phyloP scores from a whole-genome alignment of 2,797 vertebrate genomes.

The Squalus acanthias region DNA sequence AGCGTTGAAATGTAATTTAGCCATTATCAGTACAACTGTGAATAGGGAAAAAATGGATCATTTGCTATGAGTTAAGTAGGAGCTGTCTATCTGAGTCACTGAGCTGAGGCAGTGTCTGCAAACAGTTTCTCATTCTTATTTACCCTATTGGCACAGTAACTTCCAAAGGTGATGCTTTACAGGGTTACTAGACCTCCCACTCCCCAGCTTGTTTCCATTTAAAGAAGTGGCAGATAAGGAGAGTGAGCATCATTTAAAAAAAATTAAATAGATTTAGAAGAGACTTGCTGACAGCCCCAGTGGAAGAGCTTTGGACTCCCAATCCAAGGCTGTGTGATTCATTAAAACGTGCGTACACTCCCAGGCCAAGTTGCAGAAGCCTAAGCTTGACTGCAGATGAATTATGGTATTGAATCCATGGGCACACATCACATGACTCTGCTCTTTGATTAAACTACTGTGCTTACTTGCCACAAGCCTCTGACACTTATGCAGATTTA shows the following conservation, averaged over 20 bases:
- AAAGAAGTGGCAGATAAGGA: background rate
- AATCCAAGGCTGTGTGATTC: background rate
- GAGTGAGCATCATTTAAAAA: background rate
- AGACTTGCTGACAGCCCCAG: background rate
- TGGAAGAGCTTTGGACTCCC: slow-evolving; percentile 17
- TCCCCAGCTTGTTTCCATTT: background rate
- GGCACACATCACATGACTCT: background rate
- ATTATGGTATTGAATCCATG: background rate
- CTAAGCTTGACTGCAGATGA: background rate
- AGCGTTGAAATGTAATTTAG: slow-evolving; percentile 42
- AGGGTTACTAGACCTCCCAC: background rate
- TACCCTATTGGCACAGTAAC: background rate
- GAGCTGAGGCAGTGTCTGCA: slow-evolving; percentile 46
- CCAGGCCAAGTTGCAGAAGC: background rate
- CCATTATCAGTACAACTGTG: slow-evolving; percentile 43
- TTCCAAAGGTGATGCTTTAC: background rate
- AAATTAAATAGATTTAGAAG: background rate
- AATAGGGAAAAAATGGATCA: slow-evolving; percentile 45
- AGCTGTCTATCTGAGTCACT: slow-evolving; percentile 50
- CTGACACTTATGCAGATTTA: background rate
- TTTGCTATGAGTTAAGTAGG: slow-evolving; percentile 45
- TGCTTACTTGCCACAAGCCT: background rate
- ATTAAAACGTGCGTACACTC: background rate
- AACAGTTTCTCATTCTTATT: slow-evolving; percentile 51
- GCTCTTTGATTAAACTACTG: background rate